Evolutionary conservation across 2,113 vertebrate genomes (phyloP), one percentile per base, ranked within the genome.

Genomic region (Catharus minimus): DNA sequence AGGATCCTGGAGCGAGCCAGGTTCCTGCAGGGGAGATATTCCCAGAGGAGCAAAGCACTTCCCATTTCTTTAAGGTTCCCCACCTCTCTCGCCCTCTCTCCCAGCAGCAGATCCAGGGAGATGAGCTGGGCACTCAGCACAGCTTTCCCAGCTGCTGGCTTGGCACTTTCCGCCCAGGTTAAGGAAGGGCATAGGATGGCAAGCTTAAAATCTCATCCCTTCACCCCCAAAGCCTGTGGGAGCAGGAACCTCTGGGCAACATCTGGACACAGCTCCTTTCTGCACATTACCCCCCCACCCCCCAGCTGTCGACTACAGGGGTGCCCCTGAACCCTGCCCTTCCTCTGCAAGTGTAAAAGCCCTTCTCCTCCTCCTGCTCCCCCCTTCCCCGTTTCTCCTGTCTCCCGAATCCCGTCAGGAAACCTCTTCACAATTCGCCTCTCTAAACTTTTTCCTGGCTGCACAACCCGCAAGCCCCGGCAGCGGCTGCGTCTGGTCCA

Each of bases 381-480:
- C 11, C 32, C 3, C 30, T 66, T 75, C 57, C 13, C 17, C 12
- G 21, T n/a, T 47, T 41, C 53, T 86, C 28, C 76, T 58, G 73
- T 5, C 22, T 46, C 33, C 46, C 22, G 36, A 55, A 36, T 80
- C 32, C 41, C 4, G 3, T 7, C 83, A 47, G 53, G 44, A 82
- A 82, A 74, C 20, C 56, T n/a, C 56, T 41, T 28, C 4, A 4
- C 65, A 64, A 75, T 75, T 32, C 7, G 0, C 33, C 3, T 1
- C 82, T 86, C 65, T 38, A 65, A 86, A 80, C 88, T 88, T 95
- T 90, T 90, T 91, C 64, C 78, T 2, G 41, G 43, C 79, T 36
- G 9, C 28, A 74, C 67, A 90, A 77, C 72, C 91, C 66, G 84
- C 95, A 95, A 5, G 15, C 39, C 52, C 47, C 8, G 20, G 80